A percentile compares a stretch with the other conserved stretches of the same genome.
These are phyloP conservation scores for Buphagus erythrorhynchus DNA, from an alignment of 2,797 vertebrate species.

Conservation along the genomic window DNA sequence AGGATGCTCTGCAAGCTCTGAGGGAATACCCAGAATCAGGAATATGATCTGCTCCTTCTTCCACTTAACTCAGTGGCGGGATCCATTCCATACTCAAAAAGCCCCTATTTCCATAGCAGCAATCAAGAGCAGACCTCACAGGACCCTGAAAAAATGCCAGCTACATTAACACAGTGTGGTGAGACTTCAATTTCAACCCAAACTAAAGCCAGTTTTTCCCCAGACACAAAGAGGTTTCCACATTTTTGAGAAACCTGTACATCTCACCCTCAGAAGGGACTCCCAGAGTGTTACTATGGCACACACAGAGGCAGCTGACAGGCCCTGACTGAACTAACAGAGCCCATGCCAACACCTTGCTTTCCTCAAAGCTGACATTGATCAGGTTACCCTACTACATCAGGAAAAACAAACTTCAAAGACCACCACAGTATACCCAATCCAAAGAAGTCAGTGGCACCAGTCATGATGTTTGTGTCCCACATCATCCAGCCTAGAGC, in stretches of 20 bases:
- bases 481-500: neutral
- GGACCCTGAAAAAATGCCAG: neutral
- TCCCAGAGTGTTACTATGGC: neutral
- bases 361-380: neutral
- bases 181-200: neutral
- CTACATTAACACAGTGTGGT: neutral
- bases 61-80: neutral
- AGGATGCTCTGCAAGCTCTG: neutral
- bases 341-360: neutral
- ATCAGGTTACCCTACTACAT: neutral
- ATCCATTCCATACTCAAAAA: neutral
- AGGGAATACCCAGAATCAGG: neutral
- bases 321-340: neutral
- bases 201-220: neutral
- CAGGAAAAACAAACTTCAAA: neutral
- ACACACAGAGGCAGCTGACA: neutral
- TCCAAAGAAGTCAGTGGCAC: neutral
- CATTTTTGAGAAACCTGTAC: neutral
- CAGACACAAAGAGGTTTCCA: neutral
- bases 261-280: fast-evolving
- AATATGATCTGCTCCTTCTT: neutral
- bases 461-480: neutral
- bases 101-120: neutral
- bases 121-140: neutral
- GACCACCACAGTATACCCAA: fast-evolving